Evolutionary conservation across 2,113 vertebrate species (phyloP).

Genomic region (Sinocyclocheilus anshuiensis): DNA sequence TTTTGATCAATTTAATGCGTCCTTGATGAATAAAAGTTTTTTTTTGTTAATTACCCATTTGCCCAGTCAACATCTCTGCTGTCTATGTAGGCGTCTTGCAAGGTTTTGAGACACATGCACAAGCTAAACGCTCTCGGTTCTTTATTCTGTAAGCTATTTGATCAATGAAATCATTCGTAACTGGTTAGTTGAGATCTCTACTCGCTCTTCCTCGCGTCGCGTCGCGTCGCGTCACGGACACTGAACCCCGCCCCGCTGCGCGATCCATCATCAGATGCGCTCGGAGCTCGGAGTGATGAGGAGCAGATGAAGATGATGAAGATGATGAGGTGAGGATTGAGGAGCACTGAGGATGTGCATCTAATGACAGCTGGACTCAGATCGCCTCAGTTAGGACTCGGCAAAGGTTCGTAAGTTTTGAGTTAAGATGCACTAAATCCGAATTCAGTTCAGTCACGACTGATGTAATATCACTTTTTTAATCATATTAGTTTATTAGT

Average conservation of each 20-base stretch:
- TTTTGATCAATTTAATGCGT: too few relatives aligned
- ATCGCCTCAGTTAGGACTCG: background rate
- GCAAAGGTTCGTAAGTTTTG: background rate
- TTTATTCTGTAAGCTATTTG: background rate
- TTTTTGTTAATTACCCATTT: too few relatives aligned
- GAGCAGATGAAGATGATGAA: background rate
- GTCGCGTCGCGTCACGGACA: background rate
- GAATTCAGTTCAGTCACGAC: background rate
- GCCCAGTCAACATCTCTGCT: background rate
- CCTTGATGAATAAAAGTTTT: background rate
- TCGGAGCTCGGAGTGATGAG: background rate
- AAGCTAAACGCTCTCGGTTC: background rate
- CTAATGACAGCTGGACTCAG: background rate
- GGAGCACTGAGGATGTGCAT: background rate
- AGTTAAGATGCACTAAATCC: background rate
- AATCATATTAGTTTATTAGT: too few relatives aligned
- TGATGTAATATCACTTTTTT: background rate
- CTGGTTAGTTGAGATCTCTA: background rate
- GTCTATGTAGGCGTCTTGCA: background rate
- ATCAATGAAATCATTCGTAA: background rate
- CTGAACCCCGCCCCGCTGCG: background rate
- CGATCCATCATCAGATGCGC: background rate
- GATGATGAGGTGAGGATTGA: background rate
- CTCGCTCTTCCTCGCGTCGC: background rate
- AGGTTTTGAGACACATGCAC: background rate